Conservation (phyloP, 2,888 invertebrate species). For the Ypsolopha scabrella region DNA sequence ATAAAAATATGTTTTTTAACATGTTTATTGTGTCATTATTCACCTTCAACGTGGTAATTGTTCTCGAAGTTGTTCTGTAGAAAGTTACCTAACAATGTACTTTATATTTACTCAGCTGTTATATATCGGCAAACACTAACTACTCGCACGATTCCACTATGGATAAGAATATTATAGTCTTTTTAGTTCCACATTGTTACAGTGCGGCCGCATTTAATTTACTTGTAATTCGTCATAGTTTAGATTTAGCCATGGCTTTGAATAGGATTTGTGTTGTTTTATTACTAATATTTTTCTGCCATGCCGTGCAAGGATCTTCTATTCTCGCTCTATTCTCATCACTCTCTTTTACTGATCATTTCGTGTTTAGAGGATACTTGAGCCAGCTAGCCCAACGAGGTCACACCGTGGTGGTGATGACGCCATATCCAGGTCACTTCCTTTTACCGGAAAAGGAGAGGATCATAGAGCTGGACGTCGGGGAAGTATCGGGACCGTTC, state of each 20-base stretch:
- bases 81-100: constrained; percentile 12
- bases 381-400: constrained; percentile 40
- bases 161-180: constrained; percentile 10
- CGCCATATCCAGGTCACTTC: constrained; percentile 53
- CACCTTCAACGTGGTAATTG: background rate
- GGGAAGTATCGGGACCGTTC: constrained; percentile 36
- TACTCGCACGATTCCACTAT: no score
- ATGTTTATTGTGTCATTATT: background rate
- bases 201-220: constrained; percentile 15
- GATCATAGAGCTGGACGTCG: constrained; percentile 49
- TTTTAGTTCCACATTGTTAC: constrained; percentile 15
- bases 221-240: constrained; percentile 6
- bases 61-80: background rate
- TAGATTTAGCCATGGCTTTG: constrained; percentile 20
- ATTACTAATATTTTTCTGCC: constrained; percentile 18
- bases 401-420: constrained; percentile 51
- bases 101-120: constrained; percentile 31
- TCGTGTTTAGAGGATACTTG: constrained; percentile 47
- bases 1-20: background rate
- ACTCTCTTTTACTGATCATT: constrained; percentile 50
- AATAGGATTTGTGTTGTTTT: constrained; percentile 20
- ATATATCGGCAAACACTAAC: no score
- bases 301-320: constrained; percentile 29
- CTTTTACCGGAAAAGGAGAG: constrained; percentile 37
- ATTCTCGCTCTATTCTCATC: constrained; percentile 53